Conservation (phyloP, 2,113 vertebrate species). For the Tetrao urogallus region DNA sequence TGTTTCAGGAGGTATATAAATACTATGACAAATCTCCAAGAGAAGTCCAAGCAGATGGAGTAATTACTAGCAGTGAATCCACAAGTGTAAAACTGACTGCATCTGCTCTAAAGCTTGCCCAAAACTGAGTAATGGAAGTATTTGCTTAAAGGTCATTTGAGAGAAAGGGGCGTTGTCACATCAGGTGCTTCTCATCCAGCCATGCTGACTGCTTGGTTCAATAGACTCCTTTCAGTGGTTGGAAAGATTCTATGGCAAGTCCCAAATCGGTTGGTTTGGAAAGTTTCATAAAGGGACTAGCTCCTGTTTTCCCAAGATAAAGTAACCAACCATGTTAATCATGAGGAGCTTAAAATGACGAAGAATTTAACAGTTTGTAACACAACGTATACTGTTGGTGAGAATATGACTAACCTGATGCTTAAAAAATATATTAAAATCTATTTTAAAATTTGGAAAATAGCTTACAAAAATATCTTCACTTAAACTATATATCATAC, state of each 20-base stretch:
- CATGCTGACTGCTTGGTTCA: not conserved
- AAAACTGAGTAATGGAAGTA: not conserved
- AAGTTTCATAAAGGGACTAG: not conserved
- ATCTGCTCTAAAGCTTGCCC: not conserved
- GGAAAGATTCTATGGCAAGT: constrained; percentile 1
- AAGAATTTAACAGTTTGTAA: constrained; percentile 41
- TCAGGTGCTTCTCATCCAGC: not conserved
- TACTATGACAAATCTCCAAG: not conserved
- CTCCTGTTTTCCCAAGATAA: not conserved
- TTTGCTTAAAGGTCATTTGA: not conserved
- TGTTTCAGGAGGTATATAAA: not conserved
- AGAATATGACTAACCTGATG: constrained; percentile 53
- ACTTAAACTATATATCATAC: constrained; percentile 33
- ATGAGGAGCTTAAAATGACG: constrained; percentile 59
- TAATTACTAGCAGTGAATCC: not conserved
- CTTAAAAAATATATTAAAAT: constrained; percentile 74
- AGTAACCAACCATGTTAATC: constrained; percentile 38
- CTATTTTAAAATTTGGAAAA: constrained; percentile 42
- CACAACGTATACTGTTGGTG: constrained; percentile 30
- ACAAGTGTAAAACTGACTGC: not conserved
- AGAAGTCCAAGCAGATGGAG: not conserved
- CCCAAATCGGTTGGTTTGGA: not conserved
- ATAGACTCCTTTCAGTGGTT: not conserved
- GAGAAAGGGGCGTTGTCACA: not conserved
- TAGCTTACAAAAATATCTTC: constrained; percentile 45